Evolutionary conservation across 1,140 invertebrate genomes (phyloP), one percentile per base, ranked within the genome.

Genomic region (Zaprionus davidi): DNA sequence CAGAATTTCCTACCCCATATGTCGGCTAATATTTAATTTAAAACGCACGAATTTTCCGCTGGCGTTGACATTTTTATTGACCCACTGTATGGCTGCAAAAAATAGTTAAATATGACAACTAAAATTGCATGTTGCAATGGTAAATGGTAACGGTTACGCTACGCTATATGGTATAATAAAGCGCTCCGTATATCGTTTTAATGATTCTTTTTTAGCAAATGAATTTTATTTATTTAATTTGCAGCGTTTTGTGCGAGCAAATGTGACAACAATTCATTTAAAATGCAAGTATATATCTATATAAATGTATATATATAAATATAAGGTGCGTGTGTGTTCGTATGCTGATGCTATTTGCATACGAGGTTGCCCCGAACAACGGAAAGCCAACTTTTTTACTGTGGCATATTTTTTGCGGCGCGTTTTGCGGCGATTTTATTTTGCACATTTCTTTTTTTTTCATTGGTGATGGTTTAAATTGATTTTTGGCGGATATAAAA

Each of bases 221-320:
- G 80, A 78, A 84, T 78, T 76, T 81, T 81, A 81, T 87, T 88
- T 87, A 88, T 87, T 88, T 87, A 83, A 88, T 88, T 87, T 74
- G 64, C 71, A 67, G 71, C 73, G 62, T 88, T 88, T 70, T 75
- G 60, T 73, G 68, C 81, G 80, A 88, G 83, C 78, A 87, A 87
- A 78, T 81, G 71, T 62, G 84, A 77, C 73, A 88, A 83, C 84
- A 88, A 88, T 87, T 87, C 84, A 87, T 87, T 87, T 88, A 84
- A 87, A 88, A 88, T 84, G 65, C 2, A 46, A 11, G 55, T 38
- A 22, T 26, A 58, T 51, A 22, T 22, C 44, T 41, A 36, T 56
- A 72, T 34, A 55, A 15, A 31, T 38, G 44, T 12, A 41, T 4
- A 51, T 15, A 22, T n/a, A 62, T 56, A 24, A 24, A 24, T 24